Evolutionary conservation across 2,888 invertebrate species (phyloP).

Genomic region (Chloroclystis v-ata): DNA sequence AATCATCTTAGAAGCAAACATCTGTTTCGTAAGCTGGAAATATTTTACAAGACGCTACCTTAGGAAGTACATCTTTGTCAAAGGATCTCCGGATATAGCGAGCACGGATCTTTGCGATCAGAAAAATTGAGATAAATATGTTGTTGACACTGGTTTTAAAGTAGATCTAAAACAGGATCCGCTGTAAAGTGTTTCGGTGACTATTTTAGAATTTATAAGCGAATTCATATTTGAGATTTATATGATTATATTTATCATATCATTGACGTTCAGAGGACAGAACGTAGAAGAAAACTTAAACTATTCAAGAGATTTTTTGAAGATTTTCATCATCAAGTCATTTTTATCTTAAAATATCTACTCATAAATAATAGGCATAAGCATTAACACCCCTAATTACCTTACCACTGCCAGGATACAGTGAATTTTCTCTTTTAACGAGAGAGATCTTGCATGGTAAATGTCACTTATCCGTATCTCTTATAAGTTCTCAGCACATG

Average conservation of each 20-base stretch:
- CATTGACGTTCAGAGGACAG: no score
- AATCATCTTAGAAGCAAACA: background rate
- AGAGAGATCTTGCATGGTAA: no score
- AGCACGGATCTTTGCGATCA: constrained; percentile 10
- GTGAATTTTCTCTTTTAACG: no score
- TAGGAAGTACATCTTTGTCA: constrained; percentile 18
- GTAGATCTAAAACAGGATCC: constrained; percentile 13
- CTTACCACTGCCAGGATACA: no score
- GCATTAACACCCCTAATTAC: no score
- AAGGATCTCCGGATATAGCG: constrained; percentile 19
- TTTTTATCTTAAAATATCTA: no score
- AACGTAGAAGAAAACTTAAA: no score
- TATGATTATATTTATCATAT: no score
- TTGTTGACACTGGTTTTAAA: constrained; percentile 22
- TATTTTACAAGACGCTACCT: background rate
- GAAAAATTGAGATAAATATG: constrained; percentile 20
- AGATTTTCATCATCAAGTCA: background rate
- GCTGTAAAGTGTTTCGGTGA: constrained; percentile 5
- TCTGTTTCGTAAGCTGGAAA: background rate
- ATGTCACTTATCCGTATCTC: no score
- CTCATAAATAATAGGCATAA: no score
- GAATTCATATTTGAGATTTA: no score
- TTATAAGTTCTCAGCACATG: no score
- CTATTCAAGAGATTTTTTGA: background rate
- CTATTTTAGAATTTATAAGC: constrained; percentile 14